phyloP scores from a whole-genome alignment of 2,888 invertebrate species.

The Drosophila pseudotalamancana region DNA sequence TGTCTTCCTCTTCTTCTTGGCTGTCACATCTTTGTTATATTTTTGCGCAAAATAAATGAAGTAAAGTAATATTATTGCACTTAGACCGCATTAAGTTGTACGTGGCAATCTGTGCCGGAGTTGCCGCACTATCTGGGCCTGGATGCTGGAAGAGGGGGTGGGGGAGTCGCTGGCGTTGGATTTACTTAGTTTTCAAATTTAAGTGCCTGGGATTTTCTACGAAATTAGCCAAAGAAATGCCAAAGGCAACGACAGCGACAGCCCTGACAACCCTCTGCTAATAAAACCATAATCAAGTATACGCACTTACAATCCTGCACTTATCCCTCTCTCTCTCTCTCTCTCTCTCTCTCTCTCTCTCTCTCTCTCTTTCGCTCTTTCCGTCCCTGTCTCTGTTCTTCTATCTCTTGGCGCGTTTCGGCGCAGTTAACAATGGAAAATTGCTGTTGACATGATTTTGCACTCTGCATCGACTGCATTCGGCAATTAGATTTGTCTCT shows the following conservation, averaged over 20 bases:
- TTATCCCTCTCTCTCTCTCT: neutral
- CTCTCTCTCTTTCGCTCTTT: neutral
- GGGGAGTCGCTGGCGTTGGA: slow-evolving; percentile 41
- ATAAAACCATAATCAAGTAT: slow-evolving; percentile 80
- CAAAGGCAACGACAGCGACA: slow-evolving; percentile 33
- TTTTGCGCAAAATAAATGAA: slow-evolving; percentile 82
- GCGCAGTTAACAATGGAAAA: slow-evolving; percentile 78
- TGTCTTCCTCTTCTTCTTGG: slow-evolving; percentile 38
- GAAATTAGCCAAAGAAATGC: slow-evolving; percentile 74
- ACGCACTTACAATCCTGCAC: slow-evolving; percentile 61
- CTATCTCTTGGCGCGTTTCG: slow-evolving; percentile 13
- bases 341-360: neutral
- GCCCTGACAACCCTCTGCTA: slow-evolving; percentile 43
- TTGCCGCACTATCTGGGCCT: slow-evolving; percentile 15
- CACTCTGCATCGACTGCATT: slow-evolving; percentile 85
- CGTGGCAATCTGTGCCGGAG: slow-evolving; percentile 77
- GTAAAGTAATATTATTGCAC: slow-evolving; percentile 82
- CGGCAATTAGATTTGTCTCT: slow-evolving; percentile 84
- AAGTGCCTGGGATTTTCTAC: slow-evolving; percentile 76
- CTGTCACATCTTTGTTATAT: slow-evolving; percentile 80
- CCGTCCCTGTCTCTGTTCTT: neutral
- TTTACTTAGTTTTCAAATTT: slow-evolving; percentile 74
- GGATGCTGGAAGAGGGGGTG: neutral
- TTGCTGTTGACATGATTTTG: slow-evolving; percentile 85
- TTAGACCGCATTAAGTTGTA: slow-evolving; percentile 81